Evolutionary conservation across 1,140 invertebrate species (phyloP).

Genomic region (Bradysia coprophila): DNA sequence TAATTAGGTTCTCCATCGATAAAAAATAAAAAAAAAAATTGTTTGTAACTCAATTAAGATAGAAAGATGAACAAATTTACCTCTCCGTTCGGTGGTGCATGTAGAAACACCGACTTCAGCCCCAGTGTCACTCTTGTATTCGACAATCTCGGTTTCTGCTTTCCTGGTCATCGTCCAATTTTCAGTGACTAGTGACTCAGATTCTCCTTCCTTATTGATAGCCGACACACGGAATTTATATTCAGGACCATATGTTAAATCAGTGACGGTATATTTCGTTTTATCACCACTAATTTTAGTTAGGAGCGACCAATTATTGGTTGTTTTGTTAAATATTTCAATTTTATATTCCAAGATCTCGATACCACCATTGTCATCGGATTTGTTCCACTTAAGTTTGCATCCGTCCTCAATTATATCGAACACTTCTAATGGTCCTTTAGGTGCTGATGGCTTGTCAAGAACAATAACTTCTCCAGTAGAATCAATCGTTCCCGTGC

Average conservation of each 20-base stretch:
- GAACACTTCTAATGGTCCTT: too few relatives aligned
- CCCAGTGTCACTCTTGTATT: background rate
- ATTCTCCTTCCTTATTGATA: slow-evolving; percentile 60
- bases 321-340: slow-evolving; percentile 85
- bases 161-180: background rate
- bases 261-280: slow-evolving; percentile 58
- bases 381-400: slow-evolving; percentile 82
- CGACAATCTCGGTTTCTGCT: background rate
- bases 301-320: slow-evolving; percentile 85
- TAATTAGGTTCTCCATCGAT: too few relatives aligned
- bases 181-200: background rate
- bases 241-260: slow-evolving; percentile 87
- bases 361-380: slow-evolving; percentile 78
- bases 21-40: too few relatives aligned
- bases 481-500: slow-evolving; percentile 69
- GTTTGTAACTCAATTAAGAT: too few relatives aligned
- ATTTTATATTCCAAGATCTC: slow-evolving; percentile 89
- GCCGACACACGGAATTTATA: too few relatives aligned
- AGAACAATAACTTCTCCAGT: slow-evolving; percentile 74
- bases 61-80: too few relatives aligned
- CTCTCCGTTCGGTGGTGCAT: background rate
- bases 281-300: slow-evolving; percentile 55
- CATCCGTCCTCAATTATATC: too few relatives aligned
- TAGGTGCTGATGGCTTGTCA: slow-evolving; percentile 69
- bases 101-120: background rate